Evolutionary conservation across 2,888 invertebrate species (phyloP).

Genomic region (Notodonta dromedarius): DNA sequence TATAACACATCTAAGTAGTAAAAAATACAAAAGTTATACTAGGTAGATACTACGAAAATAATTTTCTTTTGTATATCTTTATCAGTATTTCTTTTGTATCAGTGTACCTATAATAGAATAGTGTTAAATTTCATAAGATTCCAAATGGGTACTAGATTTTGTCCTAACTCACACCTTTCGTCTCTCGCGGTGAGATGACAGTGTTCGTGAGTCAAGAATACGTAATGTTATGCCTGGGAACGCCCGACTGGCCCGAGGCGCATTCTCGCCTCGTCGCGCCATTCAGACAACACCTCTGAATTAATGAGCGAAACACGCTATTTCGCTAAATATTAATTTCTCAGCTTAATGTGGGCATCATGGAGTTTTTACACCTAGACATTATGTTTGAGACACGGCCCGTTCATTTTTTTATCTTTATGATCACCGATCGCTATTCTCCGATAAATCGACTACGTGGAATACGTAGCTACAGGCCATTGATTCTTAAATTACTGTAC

Average conservation of each 20-base stretch:
- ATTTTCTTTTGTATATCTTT: too few species aligned
- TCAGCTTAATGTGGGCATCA: conserved; percentile 33
- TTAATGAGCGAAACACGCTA: conserved; percentile 64
- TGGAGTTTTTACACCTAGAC: background rate
- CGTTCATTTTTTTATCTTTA: background rate
- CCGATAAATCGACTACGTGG: background rate
- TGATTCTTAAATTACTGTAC: background rate
- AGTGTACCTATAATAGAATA: too few species aligned
- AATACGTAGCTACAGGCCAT: background rate
- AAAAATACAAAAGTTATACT: too few species aligned
- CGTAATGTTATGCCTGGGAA: conserved; percentile 53
- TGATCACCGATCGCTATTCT: background rate
- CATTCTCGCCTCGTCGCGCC: conserved; percentile 64
- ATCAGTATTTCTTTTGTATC: too few species aligned
- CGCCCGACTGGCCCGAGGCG: conserved; percentile 66
- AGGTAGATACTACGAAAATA: too few species aligned
- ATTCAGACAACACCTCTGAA: conserved; percentile 54
- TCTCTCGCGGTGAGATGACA: conserved; percentile 11
- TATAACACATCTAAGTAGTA: too few species aligned
- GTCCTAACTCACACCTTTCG: conserved; percentile 1
- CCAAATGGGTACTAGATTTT: too few species aligned
- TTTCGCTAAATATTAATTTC: conserved; percentile 41
- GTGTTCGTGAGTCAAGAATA: conserved; percentile 49
- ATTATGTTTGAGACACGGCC: background rate
- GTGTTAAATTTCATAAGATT: too few species aligned